phyloP scores from a whole-genome alignment of 2,888 invertebrate species.

The Mylabris sibirica region DNA sequence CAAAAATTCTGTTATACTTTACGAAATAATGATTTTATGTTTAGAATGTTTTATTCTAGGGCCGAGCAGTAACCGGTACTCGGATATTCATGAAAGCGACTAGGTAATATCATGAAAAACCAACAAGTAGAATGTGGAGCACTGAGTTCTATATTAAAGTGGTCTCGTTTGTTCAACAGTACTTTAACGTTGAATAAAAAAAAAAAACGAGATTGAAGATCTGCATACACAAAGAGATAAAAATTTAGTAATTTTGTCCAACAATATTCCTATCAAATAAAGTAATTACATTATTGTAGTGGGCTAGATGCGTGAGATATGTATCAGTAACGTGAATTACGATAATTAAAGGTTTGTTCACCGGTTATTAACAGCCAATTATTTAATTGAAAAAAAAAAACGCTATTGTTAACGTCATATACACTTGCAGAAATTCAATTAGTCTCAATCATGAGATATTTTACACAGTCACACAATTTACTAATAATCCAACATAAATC shows the following conservation, averaged over 20 bases:
- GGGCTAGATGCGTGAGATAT: conserved; percentile 53
- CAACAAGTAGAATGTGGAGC: conserved; percentile 6
- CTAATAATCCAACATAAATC: neutral
- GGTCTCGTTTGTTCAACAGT: conserved; percentile 3
- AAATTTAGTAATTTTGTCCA: neutral
- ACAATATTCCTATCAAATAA: conserved; percentile 4
- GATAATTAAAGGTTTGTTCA: conserved; percentile 51
- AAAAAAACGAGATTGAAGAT: neutral
- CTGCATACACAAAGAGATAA: neutral
- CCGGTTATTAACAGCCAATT: conserved; percentile 52
- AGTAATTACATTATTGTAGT: conserved; percentile 25
- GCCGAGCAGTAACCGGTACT: neutral
- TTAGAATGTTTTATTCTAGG: neutral
- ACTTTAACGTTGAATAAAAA: neutral
- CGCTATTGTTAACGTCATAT: neutral
- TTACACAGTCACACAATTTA: no score
- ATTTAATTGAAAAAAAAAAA: conserved; percentile 33
- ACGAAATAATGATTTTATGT: neutral
- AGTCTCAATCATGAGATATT: neutral
- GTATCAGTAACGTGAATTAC: conserved; percentile 53
- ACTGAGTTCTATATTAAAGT: conserved; percentile 2
- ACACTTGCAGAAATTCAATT: neutral
- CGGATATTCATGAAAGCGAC: neutral
- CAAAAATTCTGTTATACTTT: neutral
- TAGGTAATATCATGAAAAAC: conserved; percentile 8